These are phyloP conservation scores for Mesocricetus auratus DNA, from an alignment of 2,113 vertebrate species.

Conservation along the genomic window DNA sequence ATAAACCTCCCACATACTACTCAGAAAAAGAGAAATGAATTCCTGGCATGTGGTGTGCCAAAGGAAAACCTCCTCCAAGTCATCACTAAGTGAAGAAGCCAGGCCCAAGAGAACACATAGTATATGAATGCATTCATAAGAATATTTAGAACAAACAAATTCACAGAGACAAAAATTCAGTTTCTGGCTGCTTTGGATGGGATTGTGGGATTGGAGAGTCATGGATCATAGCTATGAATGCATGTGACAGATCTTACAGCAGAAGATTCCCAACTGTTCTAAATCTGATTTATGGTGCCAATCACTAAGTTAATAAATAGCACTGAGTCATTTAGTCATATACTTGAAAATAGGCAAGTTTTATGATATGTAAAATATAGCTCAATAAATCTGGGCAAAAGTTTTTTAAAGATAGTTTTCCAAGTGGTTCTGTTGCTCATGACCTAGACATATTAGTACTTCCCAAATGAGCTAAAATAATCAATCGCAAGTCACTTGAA, in stretches of 20 bases:
- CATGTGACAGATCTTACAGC: not conserved
- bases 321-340: not conserved
- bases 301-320: not conserved
- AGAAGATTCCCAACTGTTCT: not conserved
- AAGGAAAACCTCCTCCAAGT: not conserved
- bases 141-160: not conserved
- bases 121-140: not conserved
- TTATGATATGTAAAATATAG: slow-evolving; percentile 46
- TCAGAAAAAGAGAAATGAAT: not conserved
- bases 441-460: not conserved
- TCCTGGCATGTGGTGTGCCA: no score
- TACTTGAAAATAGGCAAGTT: slow-evolving; percentile 32
- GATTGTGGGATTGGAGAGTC: not conserved
- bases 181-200: not conserved
- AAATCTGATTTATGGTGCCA: slow-evolving; percentile 2
- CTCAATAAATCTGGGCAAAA: not conserved
- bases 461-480: not conserved
- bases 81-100: not conserved
- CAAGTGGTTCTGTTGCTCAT: not conserved
- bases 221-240: not conserved
- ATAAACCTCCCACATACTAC: not conserved
- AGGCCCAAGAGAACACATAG: not conserved
- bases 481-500: no score
- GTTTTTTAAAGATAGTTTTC: not conserved
- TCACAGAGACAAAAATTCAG: not conserved